Percentiles rank a stretch among this genome's conserved stretches.
These are phyloP conservation scores for Anthoscopus minutus DNA, from an alignment of 2,113 vertebrate species.

Conservation along the genomic window DNA sequence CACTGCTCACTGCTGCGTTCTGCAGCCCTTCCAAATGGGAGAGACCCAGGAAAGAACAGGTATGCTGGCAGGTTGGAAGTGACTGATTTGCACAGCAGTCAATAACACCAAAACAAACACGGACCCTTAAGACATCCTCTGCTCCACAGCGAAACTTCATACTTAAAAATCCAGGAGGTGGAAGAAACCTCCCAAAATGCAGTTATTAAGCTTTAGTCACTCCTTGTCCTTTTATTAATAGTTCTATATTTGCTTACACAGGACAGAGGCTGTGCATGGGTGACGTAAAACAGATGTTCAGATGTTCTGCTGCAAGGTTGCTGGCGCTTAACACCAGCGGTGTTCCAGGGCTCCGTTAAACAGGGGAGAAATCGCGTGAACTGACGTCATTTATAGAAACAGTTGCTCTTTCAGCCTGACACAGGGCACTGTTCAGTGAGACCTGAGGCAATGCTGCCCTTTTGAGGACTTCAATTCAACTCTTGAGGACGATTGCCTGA, in stretches of 20 bases:
- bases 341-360: background rate
- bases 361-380: background rate
- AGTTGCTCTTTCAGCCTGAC: conserved; percentile 7
- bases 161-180: background rate
- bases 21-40: background rate
- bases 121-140: background rate
- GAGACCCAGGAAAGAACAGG: background rate
- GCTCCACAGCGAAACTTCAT: background rate
- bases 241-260: background rate
- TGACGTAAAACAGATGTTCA: conserved; percentile 37
- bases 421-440: background rate
- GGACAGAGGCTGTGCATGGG: background rate
- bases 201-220: background rate
- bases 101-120: background rate
- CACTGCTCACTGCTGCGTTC: background rate
- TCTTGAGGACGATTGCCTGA: background rate
- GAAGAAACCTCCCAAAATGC: background rate
- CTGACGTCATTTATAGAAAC: background rate
- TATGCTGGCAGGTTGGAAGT: background rate
- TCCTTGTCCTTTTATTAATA: background rate
- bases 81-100: background rate
- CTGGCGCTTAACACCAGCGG: background rate
- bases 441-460: background rate
- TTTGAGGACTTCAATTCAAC: background rate
- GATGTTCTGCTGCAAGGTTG: conserved; percentile 20